Percentiles rank a stretch among this genome's conserved stretches.
phyloP scores from a whole-genome alignment of 1,140 invertebrate species.

The Laupala kohalensis region DNA sequence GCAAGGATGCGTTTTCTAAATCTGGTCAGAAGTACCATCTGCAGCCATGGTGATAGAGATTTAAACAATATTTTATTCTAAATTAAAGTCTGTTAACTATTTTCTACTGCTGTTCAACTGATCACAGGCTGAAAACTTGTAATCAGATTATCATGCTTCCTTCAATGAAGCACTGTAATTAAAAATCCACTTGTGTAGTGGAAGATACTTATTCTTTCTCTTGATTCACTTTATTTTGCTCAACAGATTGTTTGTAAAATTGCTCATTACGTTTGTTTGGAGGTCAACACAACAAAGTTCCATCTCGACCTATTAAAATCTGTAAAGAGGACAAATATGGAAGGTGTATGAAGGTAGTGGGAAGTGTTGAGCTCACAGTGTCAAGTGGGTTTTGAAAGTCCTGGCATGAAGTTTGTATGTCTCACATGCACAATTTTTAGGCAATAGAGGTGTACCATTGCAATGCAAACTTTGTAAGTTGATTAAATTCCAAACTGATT shows the following conservation, averaged over 20 bases:
- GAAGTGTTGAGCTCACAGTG: neutral
- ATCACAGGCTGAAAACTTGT: neutral
- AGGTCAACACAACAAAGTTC: neutral
- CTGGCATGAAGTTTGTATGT: neutral
- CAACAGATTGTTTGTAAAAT: neutral
- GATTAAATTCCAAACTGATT: neutral
- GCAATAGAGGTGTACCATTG: slow-evolving; percentile 1
- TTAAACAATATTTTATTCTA: neutral
- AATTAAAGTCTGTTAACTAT: neutral
- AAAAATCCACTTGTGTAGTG: neutral
- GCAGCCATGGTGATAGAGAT: slow-evolving; percentile 1
- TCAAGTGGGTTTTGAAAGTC: neutral
- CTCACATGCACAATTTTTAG: neutral
- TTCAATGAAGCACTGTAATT: neutral
- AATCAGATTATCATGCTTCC: neutral
- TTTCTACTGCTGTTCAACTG: neutral
- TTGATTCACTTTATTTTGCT: neutral
- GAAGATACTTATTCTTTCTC: neutral
- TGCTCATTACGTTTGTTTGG: neutral
- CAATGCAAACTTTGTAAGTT: neutral
- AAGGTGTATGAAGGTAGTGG: neutral
- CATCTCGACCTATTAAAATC: neutral
- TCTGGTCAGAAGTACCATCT: neutral
- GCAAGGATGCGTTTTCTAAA: neutral
- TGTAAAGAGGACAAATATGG: neutral